phyloP scores from a whole-genome alignment of 2,113 vertebrate species.

The Physeter macrocephalus region DNA sequence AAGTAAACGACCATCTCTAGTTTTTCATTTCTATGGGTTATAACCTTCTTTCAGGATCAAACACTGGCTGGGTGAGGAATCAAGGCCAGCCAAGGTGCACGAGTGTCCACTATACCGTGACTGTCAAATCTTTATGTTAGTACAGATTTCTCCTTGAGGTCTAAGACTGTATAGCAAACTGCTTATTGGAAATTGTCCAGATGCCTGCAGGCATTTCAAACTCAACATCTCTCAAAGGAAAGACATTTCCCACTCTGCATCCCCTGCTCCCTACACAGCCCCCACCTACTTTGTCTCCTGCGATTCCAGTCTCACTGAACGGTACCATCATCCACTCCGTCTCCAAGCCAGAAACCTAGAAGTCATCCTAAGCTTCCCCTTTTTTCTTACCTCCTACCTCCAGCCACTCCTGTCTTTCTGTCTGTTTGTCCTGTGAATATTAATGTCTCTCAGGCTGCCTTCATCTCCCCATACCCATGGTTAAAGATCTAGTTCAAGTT shows the following conservation, averaged over 20 bases:
- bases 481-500: neutral
- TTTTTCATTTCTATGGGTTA: neutral
- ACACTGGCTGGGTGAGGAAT: neutral
- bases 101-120: neutral
- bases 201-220: neutral
- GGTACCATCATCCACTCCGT: fast-evolving
- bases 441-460: neutral
- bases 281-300: neutral
- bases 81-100: fast-evolving
- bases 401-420: neutral
- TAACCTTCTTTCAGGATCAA: neutral
- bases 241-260: neutral
- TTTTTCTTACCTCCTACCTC: neutral
- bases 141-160: neutral
- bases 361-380: fast-evolving
- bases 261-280: fast-evolving
- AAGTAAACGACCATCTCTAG: neutral
- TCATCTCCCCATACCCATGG: neutral
- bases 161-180: neutral
- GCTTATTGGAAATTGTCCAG: neutral
- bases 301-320: neutral
- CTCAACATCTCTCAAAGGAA: neutral
- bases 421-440: neutral
- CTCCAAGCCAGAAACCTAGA: neutral
- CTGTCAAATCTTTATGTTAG: neutral